Base-by-base conservation (phyloP, 2,797 vertebrate genomes). In the Microhierax caerulescens region DNA sequence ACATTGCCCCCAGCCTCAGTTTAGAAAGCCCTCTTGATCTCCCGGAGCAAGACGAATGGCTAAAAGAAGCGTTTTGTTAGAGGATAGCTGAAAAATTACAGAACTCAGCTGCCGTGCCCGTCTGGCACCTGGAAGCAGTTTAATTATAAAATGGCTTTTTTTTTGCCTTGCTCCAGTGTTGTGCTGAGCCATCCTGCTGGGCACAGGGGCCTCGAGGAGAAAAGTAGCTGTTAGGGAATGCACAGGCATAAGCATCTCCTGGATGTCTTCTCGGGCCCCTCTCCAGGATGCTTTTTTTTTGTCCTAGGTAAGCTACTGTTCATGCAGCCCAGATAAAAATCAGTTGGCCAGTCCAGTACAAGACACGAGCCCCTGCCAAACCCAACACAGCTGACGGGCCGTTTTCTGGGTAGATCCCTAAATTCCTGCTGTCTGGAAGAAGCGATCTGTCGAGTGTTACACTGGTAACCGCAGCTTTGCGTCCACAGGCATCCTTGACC, bases 401-500 rank as follows among this genome's bases (percentile, higher is more conserved):
- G 0, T 36, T 65, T 28, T 7, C 20, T 9, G 48, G 41, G 10
- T 11, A 21, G 47, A 23, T 51, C 80, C 45, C n/a, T 34, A 3
- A 25, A 32, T 13, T 51, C 61, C 57, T 18, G 7, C 43, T 21
- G 22, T 4, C 34, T 30, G 25, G 60, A n/a, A 57, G 67, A 13
- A 2, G 61, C 1, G 37, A 21, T 34, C 85, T 20, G 4, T 10
- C 0, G 2, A 34, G 53, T 11, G 14, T 21, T 14, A 18, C 74
- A 1, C n/a, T 5, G 43, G 36, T 95, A 21, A 97, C 51, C 5
- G 2, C 70, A 19, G 64, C 59, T 57, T 36, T 92, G 39, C 93
- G 45, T 91, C 90, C 95, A 1, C 97, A 99, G 99, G 99, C 90
- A 99, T 99, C 96, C 98, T 99, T 93, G 99, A 99, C 98, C 99